Percentiles rank a stretch among this genome's conserved stretches.
Conservation (phyloP, 2,797 vertebrate species). For the Argentina silus region DNA sequence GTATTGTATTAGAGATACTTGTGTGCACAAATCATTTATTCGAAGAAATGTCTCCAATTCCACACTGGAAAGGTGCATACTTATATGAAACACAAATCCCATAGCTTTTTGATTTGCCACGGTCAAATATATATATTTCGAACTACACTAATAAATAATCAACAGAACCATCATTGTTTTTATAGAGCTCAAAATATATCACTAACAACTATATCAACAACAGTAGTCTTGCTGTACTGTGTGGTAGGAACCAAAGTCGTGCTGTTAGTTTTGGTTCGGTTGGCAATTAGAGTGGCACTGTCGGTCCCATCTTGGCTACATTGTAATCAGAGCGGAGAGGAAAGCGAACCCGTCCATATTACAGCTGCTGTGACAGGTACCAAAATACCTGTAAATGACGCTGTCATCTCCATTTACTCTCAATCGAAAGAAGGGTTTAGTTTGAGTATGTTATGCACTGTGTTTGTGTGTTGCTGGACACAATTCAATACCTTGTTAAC, state of each 20-base stretch:
- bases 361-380: conserved; percentile 86
- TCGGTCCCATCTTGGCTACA: conserved; percentile 84
- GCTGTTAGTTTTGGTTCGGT: conserved; percentile 54
- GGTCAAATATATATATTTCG: too few species aligned
- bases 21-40: too few species aligned
- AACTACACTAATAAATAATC: too few species aligned
- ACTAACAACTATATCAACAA: too few species aligned
- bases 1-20: too few species aligned
- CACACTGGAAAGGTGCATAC: too few species aligned
- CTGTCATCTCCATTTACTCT: conserved; percentile 49
- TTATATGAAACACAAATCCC: too few species aligned
- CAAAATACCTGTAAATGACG: conserved; percentile 43
- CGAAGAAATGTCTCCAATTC: too few species aligned
- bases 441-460: conserved; percentile 11
- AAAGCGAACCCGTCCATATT: conserved; percentile 81
- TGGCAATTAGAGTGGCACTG: conserved; percentile 58
- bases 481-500: conserved; percentile 35
- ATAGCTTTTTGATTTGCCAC: too few species aligned
- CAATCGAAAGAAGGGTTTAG: conserved; percentile 18
- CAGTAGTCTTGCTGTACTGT: not conserved
- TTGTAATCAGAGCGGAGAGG: conserved; percentile 72
- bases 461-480: conserved; percentile 21
- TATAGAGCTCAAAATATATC: too few species aligned
- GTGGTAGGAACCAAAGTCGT: conserved; percentile 56
- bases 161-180: too few species aligned